phyloP scores from a whole-genome alignment of 1,140 invertebrate genomes.

The Hormaphis cornu region DNA sequence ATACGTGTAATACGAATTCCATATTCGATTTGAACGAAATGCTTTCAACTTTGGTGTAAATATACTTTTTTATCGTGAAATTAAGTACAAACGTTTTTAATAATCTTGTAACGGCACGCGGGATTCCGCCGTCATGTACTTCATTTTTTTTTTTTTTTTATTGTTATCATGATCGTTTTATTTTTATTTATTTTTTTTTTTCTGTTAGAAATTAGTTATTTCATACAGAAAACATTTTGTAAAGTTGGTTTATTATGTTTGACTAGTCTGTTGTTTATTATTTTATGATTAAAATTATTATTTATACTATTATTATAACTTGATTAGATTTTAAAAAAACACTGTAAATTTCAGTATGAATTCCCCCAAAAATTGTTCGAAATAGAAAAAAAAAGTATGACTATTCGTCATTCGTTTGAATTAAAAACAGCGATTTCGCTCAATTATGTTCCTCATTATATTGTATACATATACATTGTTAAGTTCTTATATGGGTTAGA shows the following conservation, averaged over 20 bases:
- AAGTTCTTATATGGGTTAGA: constrained; percentile 21
- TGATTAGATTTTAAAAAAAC: neutral
- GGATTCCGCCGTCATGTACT: neutral
- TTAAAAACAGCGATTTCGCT: constrained; percentile 18
- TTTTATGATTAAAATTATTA: constrained; percentile 16
- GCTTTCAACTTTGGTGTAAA: neutral
- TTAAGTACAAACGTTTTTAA: neutral
- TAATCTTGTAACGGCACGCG: neutral
- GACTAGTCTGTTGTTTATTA: constrained; percentile 32
- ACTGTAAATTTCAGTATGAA: neutral
- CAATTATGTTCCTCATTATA: constrained; percentile 30
- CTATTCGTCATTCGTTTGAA: neutral
- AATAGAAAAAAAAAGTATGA: neutral
- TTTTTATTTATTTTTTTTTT: constrained; percentile 21
- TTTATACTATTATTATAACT: constrained; percentile 12
- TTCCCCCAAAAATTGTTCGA: neutral
- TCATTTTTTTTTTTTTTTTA: constrained; percentile 19
- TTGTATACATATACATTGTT: neutral
- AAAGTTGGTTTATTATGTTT: constrained; percentile 27
- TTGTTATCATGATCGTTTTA: constrained; percentile 19
- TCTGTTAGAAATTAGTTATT: constrained; percentile 17
- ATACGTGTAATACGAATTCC: neutral
- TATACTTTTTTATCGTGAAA: constrained; percentile 1
- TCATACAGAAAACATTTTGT: constrained; percentile 2
- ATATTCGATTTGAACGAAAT: neutral